Evolutionary conservation across 2,888 invertebrate species (phyloP), one percentile per base, ranked within the genome.

Genomic region (Epiblema foenella): DNA sequence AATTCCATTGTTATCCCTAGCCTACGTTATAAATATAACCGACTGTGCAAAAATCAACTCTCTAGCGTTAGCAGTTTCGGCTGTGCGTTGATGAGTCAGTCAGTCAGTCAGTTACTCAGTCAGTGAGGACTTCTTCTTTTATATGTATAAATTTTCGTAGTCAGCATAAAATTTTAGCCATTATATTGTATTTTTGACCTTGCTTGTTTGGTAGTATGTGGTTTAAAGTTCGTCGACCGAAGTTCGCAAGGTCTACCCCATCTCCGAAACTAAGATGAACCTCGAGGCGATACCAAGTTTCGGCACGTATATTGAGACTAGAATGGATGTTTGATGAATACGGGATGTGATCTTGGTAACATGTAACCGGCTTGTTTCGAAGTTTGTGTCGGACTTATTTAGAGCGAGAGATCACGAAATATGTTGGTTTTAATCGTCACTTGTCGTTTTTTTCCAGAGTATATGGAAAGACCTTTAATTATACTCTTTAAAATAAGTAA

Each of bases 311-410:
- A 88, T 89, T 85, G 86, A 83, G 85, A 87, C 84, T 79, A 83
- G 86, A 87, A 87, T 87, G 83, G 86, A 81, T 89, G 88, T 89
- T 90, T 89, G 89, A 89, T 88, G 88, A 88, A 88, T 86, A 86
- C 84, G 83, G 85, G 85, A 85, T 86, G 82, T 80, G 85, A 84
- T 84, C 81, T 79, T 76, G 74, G 79, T 77, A 78, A 79, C 79
- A 78, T 80, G 79, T 79, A 72, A 69, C 66, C 71, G 56, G 57
- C 62, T 67, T 71, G 67, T 71, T 62, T 33, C 24, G 51, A 67
- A 71, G 66, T 71, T 66, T 39, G 56, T 4, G 29, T 39, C 18
- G 71, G 67, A 71, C 62, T 62, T 67, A 67, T 62, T 67, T 67
- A 39, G 20, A 54, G 54, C 12, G 46, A 37, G 20, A 29, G 46